A percentile compares a stretch with the other conserved stretches of the same genome.
Evolutionary conservation across 2,797 vertebrate genomes (phyloP).

Genomic region (Thaleichthys pacificus): DNA sequence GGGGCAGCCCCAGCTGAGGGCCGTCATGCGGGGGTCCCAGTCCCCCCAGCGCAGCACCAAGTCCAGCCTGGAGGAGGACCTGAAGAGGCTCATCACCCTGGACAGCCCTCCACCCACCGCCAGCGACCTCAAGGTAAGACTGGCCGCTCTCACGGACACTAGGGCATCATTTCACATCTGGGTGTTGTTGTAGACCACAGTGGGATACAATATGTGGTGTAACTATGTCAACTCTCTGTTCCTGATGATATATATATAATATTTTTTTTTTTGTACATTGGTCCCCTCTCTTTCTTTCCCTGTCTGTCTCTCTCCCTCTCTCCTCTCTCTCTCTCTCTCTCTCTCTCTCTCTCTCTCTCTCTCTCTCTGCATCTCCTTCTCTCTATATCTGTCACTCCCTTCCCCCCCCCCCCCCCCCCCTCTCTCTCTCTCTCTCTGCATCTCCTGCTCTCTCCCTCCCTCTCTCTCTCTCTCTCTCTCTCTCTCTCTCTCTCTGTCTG

Average conservation of each 20-base stretch:
- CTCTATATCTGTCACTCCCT: background rate
- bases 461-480: too few relatives aligned
- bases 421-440: background rate
- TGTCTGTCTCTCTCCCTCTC: background rate
- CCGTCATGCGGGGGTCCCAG: conserved; percentile 87
- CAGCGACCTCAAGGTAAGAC: conserved; percentile 85
- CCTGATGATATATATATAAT: background rate
- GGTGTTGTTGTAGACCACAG: too few relatives aligned
- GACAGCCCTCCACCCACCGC: conserved; percentile 88
- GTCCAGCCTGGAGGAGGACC: conserved; percentile 91
- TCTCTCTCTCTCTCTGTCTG: too few relatives aligned
- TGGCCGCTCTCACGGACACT: too few relatives aligned
- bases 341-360: too few relatives aligned
- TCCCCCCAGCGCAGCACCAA: conserved; percentile 89
- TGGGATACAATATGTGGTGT: background rate
- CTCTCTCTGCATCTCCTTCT: too few relatives aligned
- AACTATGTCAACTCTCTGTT: background rate
- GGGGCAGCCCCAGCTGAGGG: conserved; percentile 86
- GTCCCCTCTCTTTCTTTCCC: background rate
- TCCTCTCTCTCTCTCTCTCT: background rate
- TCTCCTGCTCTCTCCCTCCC: too few relatives aligned
- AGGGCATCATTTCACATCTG: too few relatives aligned
- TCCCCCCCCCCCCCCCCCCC: background rate
- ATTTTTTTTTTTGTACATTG: background rate
- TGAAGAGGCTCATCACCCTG: conserved; percentile 93